phyloP scores from a whole-genome alignment of 2,113 vertebrate species.

The Brachypodius melanocephalos region DNA sequence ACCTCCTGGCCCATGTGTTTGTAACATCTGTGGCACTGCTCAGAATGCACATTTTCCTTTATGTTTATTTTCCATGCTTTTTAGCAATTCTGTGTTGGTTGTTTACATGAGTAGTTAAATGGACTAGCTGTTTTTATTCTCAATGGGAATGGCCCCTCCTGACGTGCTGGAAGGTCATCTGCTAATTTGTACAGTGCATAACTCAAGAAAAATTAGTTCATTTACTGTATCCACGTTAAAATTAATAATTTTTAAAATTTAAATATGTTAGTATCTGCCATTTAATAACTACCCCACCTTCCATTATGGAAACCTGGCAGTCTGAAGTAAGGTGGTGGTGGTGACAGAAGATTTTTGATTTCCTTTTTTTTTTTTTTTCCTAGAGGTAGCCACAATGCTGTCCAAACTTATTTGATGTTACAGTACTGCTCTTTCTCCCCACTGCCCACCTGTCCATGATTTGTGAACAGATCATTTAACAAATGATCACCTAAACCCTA shows the following conservation, averaged over 20 bases:
- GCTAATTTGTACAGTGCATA: background rate
- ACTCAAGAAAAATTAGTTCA: background rate
- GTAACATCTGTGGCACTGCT: background rate
- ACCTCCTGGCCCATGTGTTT: background rate
- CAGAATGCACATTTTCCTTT: background rate
- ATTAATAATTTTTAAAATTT: background rate
- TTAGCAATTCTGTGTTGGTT: background rate
- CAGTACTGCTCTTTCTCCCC: background rate
- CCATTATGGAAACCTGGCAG: accelerated
- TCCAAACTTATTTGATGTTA: background rate
- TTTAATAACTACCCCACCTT: background rate
- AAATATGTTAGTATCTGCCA: background rate
- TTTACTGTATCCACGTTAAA: background rate
- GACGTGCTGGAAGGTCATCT: background rate
- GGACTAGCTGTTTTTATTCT: background rate
- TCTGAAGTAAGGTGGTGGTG: background rate
- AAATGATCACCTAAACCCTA: background rate
- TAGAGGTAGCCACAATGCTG: background rate
- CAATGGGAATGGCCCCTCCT: background rate
- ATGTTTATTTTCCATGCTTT: background rate
- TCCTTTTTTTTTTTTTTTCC: background rate
- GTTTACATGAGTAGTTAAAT: background rate
- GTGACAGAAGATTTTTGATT: background rate
- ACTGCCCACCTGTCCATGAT: background rate
- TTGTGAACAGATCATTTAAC: background rate